phyloP scores from a whole-genome alignment of 2,888 invertebrate species.

The Lymantria monacha region DNA sequence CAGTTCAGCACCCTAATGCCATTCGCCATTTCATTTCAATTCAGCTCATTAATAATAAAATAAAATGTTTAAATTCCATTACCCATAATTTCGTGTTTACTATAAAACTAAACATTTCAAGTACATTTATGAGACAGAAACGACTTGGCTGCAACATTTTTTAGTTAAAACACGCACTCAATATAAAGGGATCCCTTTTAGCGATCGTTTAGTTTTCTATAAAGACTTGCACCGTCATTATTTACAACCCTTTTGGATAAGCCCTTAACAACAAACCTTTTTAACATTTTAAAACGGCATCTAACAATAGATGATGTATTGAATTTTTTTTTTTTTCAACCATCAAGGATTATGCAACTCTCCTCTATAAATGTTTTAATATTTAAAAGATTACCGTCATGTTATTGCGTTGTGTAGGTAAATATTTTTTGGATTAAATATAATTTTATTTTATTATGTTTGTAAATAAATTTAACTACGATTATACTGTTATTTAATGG shows the following conservation, averaged over 20 bases:
- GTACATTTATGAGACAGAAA: not conserved
- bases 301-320: slow-evolving; percentile 70
- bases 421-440: slow-evolving; percentile 53
- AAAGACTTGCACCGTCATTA: slow-evolving; percentile 77
- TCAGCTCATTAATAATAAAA: too few species aligned
- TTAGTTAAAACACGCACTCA: slow-evolving; percentile 17
- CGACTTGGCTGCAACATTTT: slow-evolving; percentile 2
- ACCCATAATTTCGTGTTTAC: too few species aligned
- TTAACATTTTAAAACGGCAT: slow-evolving; percentile 78
- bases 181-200: slow-evolving; percentile 38
- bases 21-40: too few species aligned
- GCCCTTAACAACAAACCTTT: slow-evolving; percentile 78
- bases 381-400: slow-evolving; percentile 80
- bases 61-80: too few species aligned
- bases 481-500: too few species aligned
- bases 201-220: slow-evolving; percentile 71
- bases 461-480: too few species aligned
- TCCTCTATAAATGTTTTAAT: slow-evolving; percentile 77
- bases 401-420: slow-evolving; percentile 56
- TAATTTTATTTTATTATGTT: slow-evolving; percentile 49
- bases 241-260: slow-evolving; percentile 77
- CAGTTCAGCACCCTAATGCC: too few species aligned
- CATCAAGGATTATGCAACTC: slow-evolving; percentile 59
- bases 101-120: not conserved
- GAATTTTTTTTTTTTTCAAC: slow-evolving; percentile 62